These are phyloP conservation scores for Anolis sagrei DNA, from an alignment of 2,113 vertebrate species.

Conservation along the genomic window DNA sequence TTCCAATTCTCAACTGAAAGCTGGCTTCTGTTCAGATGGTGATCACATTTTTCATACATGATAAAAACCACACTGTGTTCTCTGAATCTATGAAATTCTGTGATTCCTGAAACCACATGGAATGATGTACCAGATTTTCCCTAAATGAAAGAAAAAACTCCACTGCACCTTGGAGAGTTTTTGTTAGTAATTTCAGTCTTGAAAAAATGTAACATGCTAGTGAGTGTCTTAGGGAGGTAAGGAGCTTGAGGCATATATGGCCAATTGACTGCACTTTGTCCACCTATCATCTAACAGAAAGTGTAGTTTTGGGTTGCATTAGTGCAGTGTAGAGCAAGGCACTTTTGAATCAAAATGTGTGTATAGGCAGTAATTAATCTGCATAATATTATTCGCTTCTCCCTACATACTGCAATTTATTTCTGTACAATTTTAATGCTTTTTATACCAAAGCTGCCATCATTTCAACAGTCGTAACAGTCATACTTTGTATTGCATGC, in stretches of 20 bases:
- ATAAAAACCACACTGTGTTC: background rate
- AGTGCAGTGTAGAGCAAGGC: background rate
- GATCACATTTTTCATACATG: background rate
- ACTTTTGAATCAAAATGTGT: background rate
- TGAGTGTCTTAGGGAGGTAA: no score
- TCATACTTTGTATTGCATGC: conserved; percentile 3
- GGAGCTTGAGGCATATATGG: no score
- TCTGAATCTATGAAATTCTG: background rate
- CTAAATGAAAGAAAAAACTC: background rate
- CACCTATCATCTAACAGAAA: no score
- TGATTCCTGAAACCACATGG: background rate
- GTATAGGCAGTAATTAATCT: background rate
- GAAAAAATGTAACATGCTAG: no score
- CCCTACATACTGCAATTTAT: background rate
- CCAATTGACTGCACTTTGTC: no score
- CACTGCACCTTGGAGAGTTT: no score
- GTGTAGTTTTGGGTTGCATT: background rate
- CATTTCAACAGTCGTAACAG: background rate
- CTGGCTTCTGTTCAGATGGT: background rate
- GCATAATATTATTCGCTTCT: background rate
- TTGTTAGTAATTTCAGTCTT: no score
- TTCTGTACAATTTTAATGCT: background rate
- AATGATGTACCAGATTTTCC: background rate
- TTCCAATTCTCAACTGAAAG: background rate
- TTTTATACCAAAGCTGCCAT: background rate